Percentiles rank a stretch among this genome's conserved stretches.
phyloP scores from a whole-genome alignment of 2,113 vertebrate species.

The Melanerpes formicivorus region DNA sequence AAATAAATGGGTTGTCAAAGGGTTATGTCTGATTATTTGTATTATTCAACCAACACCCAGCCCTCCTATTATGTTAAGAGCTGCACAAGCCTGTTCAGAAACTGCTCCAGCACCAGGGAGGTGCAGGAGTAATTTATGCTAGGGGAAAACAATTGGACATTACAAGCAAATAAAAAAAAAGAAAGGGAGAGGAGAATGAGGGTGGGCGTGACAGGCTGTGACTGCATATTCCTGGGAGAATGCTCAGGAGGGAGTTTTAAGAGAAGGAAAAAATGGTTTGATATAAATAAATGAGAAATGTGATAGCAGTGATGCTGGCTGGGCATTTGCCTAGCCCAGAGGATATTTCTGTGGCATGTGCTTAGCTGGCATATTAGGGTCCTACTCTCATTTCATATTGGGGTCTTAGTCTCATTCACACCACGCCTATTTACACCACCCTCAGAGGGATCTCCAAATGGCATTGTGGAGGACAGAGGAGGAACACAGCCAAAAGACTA shows the following conservation, averaged over 20 bases:
- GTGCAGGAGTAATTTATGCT: constrained; percentile 4
- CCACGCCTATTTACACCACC: neutral
- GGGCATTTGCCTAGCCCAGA: constrained; percentile 1
- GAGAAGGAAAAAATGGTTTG: neutral
- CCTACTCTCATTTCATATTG: neutral
- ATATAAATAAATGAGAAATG: constrained; percentile 57
- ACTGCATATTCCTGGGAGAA: neutral
- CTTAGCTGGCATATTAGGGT: constrained; percentile 17
- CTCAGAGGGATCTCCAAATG: neutral
- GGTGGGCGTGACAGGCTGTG: neutral
- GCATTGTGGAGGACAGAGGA: neutral
- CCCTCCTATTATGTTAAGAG: constrained; percentile 33
- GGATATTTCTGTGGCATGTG: constrained; percentile 40
- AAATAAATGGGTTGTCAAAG: constrained; percentile 46
- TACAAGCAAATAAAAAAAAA: constrained; percentile 1
- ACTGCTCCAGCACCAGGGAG: neutral
- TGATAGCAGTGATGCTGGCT: neutral
- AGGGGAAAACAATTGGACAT: constrained; percentile 58
- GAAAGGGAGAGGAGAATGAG: neutral
- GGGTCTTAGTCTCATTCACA: neutral
- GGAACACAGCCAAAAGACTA: constrained; percentile 15
- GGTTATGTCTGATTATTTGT: constrained; percentile 45
- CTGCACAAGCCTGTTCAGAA: neutral
- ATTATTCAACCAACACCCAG: constrained; percentile 54
- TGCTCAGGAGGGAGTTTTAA: neutral